Percentiles rank a stretch among this genome's conserved stretches.
Evolutionary conservation across 2,113 vertebrate genomes (phyloP).

Genomic region (Trichomycterus rosablanca): DNA sequence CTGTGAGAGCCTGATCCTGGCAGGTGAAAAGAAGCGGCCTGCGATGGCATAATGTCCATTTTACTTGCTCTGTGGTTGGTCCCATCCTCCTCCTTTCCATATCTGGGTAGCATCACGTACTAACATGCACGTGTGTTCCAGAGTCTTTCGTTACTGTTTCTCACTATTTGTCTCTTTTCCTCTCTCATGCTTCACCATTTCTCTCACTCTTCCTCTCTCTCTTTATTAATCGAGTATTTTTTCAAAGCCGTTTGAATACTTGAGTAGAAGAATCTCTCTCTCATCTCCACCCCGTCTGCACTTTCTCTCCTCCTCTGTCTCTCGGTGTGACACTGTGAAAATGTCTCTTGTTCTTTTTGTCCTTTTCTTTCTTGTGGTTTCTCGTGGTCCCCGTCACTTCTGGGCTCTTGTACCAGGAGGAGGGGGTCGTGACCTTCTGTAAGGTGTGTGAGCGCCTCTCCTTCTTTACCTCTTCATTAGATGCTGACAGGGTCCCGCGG

Average conservation of each 20-base stretch:
- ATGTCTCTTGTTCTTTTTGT: conserved; percentile 33
- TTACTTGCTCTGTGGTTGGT: too few species aligned
- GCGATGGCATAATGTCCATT: too few species aligned
- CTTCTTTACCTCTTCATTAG: conserved; percentile 1
- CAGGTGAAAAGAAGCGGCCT: too few species aligned
- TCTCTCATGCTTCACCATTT: neutral
- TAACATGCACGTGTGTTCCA: conserved; percentile 15
- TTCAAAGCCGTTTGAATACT: too few species aligned
- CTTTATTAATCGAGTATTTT: neutral
- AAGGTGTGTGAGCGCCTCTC: conserved; percentile 87
- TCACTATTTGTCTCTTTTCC: neutral
- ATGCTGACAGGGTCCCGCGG: too few species aligned
- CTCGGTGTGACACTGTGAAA: conserved; percentile 29
- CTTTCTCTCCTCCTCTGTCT: neutral
- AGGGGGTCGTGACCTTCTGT: conserved; percentile 95
- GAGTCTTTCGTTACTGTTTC: neutral
- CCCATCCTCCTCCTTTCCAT: neutral
- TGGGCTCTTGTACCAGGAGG: conserved; percentile 87
- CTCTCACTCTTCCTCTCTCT: neutral
- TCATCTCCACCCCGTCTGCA: neutral
- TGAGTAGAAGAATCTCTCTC: too few species aligned
- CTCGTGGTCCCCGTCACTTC: conserved; percentile 74
- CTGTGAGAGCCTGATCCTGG: too few species aligned
- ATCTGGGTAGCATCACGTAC: conserved; percentile 5
- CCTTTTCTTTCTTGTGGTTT: conserved; percentile 75